Evolutionary conservation across 2,797 vertebrate species (phyloP), one percentile per base, ranked within the genome.

Genomic region (Pangasius djambal): DNA sequence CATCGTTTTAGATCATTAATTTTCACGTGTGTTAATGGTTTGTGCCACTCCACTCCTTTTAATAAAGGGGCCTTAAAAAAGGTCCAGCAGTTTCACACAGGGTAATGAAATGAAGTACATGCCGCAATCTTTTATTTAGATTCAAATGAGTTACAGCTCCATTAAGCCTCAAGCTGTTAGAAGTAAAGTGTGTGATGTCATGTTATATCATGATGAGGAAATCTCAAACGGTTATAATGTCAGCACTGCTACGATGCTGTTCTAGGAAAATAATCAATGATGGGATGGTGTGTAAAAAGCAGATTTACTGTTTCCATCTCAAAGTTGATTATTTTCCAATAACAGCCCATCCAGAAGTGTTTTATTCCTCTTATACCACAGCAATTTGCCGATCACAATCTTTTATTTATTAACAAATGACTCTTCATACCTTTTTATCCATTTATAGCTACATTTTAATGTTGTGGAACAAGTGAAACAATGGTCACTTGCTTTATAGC

Each of bases 1-100:
- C 69, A 78, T 87, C 93, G 91, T 89, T 92, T 92, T 93, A 94
- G 95, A 94, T 92, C 28, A 69, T 55, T 25, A 3, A 89, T 94
- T 95, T 96, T 94, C 96, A 97, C 95, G 95, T 94, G 95, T 93
- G 96, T 97, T 93, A 48, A 92, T 95, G 95, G 94, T 94, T 92
- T 96, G 94, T 96, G 94, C 93, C 96, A 97, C 96, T 87, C 94
- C 96, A 96, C 97, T 70, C 63, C 97, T 97, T 96, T 94, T 95
- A 99, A 98, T 98, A 98, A 99, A 98, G 95, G 92, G 96, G 96
- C 92, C 86, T 93, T 86, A 93, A 91, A 94, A 87, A 74, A 28
- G 79, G 31, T 82, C n/a, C 61, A 82, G 77, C 48, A 22, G 69
- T 50, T 84, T 86, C 67, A 86, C 52, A 55, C 63, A 28, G 59